Base-by-base conservation (phyloP, 2,888 invertebrate genomes). In the Macropis europaea region DNA sequence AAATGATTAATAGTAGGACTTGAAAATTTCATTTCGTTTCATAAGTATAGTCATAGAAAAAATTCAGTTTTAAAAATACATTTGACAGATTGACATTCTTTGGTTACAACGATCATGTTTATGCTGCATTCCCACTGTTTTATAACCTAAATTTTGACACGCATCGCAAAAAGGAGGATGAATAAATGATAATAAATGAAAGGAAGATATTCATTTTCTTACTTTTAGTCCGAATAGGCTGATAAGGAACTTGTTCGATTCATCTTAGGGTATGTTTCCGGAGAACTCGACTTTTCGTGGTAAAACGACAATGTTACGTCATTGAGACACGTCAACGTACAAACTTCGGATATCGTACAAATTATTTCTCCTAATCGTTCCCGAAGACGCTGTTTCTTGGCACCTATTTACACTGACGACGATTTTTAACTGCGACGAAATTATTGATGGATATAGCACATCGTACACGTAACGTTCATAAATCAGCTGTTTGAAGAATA, bases 241-340 rank as follows among this genome's bases (percentile, higher is more conserved):
- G 50, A 17, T 24, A 19, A 68, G 19, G 22, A 50, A 3, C 13
- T 68, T 38, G 26, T 61, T 45, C 38, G 48, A 22, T 26, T 42
- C 71, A 69, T 72, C 40, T 69, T 69, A 40, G 11, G 24, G 26
- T 47, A 62, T 34, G 34, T 36, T 52, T 57, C 52, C 6, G 34
- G 17, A 24, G 40, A 30, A 53, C 52, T 63, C 40, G 57, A 47
- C 13, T 52, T 68, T 71, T 61, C 50, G 50, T 71, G 50, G 32
- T 38, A 50, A 50, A 64, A 60, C 60, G 48, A 62, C 45, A 24
- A 62, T 42, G 53, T 84, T 86, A 85, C 86, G 86, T 86, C 86
- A 85, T 78, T 82, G 67, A 76, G 85, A 86, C 86, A 86, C 85
- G 86, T 86, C 86, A 86, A 82, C 75, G 63, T 66, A 77, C 78